phyloP scores from a whole-genome alignment of 1,140 invertebrate genomes.

The Drosophila mojavensis region DNA sequence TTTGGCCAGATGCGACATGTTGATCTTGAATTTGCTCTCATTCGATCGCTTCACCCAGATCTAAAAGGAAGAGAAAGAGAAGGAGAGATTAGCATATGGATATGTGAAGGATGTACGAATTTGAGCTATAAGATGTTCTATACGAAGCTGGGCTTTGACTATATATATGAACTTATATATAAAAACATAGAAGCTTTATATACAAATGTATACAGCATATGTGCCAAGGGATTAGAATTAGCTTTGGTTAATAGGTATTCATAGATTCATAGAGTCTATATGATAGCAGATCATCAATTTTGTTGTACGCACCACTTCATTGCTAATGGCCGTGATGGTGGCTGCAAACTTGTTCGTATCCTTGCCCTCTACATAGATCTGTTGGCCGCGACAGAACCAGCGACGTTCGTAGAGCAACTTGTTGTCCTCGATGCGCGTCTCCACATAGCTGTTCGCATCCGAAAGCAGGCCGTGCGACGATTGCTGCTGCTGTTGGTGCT shows the following conservation, averaged over 20 bases:
- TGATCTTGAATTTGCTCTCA: constrained; percentile 93
- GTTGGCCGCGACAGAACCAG: constrained; percentile 97
- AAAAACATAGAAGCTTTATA: too few species aligned
- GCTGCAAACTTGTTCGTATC: constrained; percentile 92
- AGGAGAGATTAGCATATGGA: background rate
- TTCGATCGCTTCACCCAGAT: constrained; percentile 95
- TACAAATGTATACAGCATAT: too few species aligned
- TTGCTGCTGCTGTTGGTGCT: constrained; percentile 45
- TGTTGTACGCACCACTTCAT: constrained; percentile 90
- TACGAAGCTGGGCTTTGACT: too few species aligned
- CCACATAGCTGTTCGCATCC: constrained; percentile 85
- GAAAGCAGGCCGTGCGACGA: constrained; percentile 49
- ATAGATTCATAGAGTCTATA: too few species aligned
- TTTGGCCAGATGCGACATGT: constrained; percentile 91
- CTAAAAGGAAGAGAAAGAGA: constrained; percentile 85
- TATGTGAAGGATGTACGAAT: too few species aligned
- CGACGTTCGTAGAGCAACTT: constrained; percentile 96
- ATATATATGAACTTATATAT: too few species aligned
- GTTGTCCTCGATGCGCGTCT: constrained; percentile 96
- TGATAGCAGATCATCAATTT: background rate
- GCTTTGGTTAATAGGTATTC: too few species aligned
- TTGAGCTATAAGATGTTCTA: too few species aligned
- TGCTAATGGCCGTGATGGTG: constrained; percentile 94
- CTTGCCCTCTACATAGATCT: constrained; percentile 95
- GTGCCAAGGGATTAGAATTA: too few species aligned